A percentile compares a stretch with the other conserved stretches of the same genome.
These are phyloP conservation scores for Drosophila melanica DNA, from an alignment of 1,140 invertebrate genomes.

Conservation along the genomic window DNA sequence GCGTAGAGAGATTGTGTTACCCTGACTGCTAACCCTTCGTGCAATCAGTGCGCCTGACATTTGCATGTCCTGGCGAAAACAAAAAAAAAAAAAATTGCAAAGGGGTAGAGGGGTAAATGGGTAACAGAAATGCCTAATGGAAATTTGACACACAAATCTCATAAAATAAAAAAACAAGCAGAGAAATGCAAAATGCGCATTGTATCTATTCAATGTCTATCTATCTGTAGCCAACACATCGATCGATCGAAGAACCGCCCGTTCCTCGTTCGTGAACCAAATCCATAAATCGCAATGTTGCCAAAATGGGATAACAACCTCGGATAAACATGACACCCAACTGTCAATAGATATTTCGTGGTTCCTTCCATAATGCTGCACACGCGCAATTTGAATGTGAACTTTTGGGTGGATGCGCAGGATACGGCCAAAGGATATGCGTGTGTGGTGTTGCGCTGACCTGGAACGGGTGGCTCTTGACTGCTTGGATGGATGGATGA, in stretches of 20 bases:
- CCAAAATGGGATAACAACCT: constrained; percentile 83
- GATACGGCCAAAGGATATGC: constrained; percentile 12
- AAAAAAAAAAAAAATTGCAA: constrained; percentile 24
- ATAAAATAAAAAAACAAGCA: constrained; percentile 64
- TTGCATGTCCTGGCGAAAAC: constrained; percentile 47
- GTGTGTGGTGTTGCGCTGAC: background rate
- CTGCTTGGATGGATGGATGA: constrained; percentile 57
- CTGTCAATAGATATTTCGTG: constrained; percentile 84
- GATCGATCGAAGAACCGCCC: constrained; percentile 52
- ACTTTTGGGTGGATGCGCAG: constrained; percentile 7
- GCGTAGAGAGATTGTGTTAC: constrained; percentile 58
- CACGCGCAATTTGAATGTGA: constrained; percentile 55
- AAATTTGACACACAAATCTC: constrained; percentile 83
- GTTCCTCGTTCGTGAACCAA: constrained; percentile 48
- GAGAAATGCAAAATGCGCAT: constrained; percentile 67
- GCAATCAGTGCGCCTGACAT: constrained; percentile 49
- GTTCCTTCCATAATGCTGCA: constrained; percentile 83
- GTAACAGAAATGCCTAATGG: constrained; percentile 68
- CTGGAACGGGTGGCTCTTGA: background rate
- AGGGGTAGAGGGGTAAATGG: constrained; percentile 38
- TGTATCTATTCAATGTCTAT: constrained; percentile 55
- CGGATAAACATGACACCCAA: constrained; percentile 84
- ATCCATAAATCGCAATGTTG: constrained; percentile 83
- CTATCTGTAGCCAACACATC: constrained; percentile 16
- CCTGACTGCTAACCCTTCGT: constrained; percentile 52